Evolutionary conservation across 64 coral and sea anemone species (phyloP).

Genomic region (Montipora cactus): DNA sequence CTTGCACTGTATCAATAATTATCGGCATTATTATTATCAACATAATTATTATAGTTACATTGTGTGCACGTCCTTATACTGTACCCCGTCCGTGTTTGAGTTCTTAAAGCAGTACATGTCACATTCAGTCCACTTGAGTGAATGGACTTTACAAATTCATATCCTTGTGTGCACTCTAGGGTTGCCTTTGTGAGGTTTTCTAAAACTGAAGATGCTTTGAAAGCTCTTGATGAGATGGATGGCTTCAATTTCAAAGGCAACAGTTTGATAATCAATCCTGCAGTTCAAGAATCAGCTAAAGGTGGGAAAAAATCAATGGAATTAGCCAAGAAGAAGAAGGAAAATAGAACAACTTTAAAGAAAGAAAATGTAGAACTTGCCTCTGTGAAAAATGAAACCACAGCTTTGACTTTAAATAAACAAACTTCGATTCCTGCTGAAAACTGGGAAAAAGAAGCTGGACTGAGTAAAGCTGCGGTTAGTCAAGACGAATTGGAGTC

Average conservation of each 20-base stretch:
- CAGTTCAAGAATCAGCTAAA: neutral
- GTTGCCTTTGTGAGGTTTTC: slow-evolving; percentile 62
- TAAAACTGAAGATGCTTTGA: slow-evolving; percentile 32
- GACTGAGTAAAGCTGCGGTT: neutral
- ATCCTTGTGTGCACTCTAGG: neutral
- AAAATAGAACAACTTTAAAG: neutral
- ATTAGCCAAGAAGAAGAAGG: neutral
- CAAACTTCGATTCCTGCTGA: neutral
- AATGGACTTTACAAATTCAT: too few relatives aligned
- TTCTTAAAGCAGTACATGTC: too few relatives aligned
- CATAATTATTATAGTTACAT: too few relatives aligned
- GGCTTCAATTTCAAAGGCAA: slow-evolving; percentile 38
- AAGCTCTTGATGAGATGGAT: slow-evolving; percentile 32
- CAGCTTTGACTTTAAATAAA: neutral
- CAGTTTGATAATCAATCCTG: slow-evolving; percentile 33
- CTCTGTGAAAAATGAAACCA: neutral
- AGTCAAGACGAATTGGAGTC: neutral
- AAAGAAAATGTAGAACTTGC: neutral
- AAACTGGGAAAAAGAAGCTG: slow-evolving; percentile 6
- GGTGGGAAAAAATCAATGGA: neutral
- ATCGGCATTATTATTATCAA: too few relatives aligned
- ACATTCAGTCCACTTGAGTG: too few relatives aligned
- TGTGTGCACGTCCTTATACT: too few relatives aligned
- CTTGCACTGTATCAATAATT: too few relatives aligned
- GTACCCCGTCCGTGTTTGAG: too few relatives aligned